These are phyloP conservation scores for Adela reaumurella DNA, from an alignment of 2,888 invertebrate genomes.

Conservation along the genomic window DNA sequence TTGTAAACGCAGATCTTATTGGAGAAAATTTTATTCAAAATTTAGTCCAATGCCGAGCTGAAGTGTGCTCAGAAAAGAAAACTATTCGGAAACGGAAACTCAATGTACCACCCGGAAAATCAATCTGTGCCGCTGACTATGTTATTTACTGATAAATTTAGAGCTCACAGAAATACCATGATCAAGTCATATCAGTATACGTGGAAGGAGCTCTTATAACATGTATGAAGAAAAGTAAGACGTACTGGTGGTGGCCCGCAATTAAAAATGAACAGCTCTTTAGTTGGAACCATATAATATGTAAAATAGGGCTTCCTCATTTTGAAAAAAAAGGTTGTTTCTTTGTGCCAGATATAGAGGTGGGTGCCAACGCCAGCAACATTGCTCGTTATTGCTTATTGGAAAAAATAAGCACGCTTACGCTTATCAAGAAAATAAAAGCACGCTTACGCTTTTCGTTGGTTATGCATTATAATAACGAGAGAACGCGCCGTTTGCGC, in stretches of 20 bases:
- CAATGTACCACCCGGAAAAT: background rate
- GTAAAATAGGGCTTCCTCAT: too few relatives aligned
- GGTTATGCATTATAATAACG: too few relatives aligned
- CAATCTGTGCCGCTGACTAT: constrained; percentile 1
- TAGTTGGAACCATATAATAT: background rate
- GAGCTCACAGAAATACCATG: background rate
- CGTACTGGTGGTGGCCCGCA: background rate
- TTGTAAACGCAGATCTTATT: background rate
- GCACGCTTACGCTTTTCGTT: too few relatives aligned
- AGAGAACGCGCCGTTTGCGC: too few relatives aligned
- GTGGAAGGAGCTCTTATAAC: background rate
- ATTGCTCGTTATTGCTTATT: too few relatives aligned
- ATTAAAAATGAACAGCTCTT: background rate
- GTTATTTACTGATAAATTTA: too few relatives aligned
- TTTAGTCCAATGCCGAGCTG: background rate
- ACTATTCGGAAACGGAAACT: background rate
- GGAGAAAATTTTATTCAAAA: background rate
- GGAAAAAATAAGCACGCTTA: too few relatives aligned
- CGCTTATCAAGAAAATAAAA: too few relatives aligned
- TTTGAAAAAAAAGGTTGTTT: too few relatives aligned
- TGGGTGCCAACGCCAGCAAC: too few relatives aligned
- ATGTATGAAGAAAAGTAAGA: background rate
- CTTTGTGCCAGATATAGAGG: too few relatives aligned
- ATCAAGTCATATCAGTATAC: background rate
- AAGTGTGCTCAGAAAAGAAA: background rate